Evolutionary conservation across 2,113 vertebrate species (phyloP).

Genomic region (Mesitornis unicolor): DNA sequence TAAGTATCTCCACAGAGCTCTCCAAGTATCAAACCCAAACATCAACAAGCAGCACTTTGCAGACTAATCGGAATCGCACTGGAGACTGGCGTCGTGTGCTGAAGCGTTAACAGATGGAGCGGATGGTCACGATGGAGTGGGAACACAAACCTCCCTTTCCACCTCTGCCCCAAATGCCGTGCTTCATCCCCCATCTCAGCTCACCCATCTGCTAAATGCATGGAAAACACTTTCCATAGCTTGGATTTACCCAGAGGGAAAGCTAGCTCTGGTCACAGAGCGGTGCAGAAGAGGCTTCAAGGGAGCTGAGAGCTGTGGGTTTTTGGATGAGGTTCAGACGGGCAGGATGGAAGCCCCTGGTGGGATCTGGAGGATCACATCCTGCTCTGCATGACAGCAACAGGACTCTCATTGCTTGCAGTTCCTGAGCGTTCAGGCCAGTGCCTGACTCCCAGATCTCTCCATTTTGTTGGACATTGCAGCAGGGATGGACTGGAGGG

Average conservation of each 20-base stretch:
- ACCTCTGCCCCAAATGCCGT: not conserved
- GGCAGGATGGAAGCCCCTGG: accelerated
- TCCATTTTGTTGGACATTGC: accelerated
- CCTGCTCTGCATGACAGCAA: not conserved
- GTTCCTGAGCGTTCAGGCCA: not conserved
- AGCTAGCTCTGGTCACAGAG: accelerated
- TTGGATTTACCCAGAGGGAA: not conserved
- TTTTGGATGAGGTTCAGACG: not conserved
- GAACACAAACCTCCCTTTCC: not conserved
- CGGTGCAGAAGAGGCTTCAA: accelerated
- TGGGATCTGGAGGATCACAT: not conserved
- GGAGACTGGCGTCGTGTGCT: not conserved
- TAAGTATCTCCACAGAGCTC: conserved; percentile 25
- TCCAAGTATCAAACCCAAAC: conserved; percentile 25
- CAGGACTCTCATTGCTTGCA: not conserved
- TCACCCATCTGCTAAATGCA: not conserved
- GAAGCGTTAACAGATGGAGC: not conserved
- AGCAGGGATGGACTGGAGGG: accelerated
- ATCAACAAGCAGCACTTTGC: conserved; percentile 9
- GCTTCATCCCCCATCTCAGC: not conserved
- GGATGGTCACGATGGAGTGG: not conserved
- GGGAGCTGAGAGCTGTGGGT: not conserved
- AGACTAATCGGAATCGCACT: not conserved
- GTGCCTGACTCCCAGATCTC: not conserved
- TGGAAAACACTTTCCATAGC: not conserved